These are phyloP conservation scores for Dexiosoma caninum DNA, from an alignment of 2,888 invertebrate species.

Conservation along the genomic window DNA sequence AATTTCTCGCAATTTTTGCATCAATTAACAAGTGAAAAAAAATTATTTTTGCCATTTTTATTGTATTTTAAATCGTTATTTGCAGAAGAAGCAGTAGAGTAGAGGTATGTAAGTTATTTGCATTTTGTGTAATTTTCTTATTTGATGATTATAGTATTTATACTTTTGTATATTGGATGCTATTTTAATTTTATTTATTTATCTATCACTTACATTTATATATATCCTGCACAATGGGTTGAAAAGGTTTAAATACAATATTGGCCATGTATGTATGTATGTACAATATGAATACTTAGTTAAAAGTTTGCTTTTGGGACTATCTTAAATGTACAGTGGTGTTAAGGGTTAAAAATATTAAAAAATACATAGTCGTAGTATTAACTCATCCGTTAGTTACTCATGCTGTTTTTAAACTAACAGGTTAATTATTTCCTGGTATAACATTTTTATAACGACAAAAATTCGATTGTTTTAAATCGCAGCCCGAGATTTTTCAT, in stretches of 20 bases:
- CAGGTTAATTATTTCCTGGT: too few species aligned
- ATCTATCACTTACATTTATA: neutral
- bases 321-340: neutral
- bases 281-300: neutral
- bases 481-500: too few species aligned
- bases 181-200: conserved; percentile 1
- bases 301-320: neutral
- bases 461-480: too few species aligned
- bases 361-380: too few species aligned
- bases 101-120: conserved; percentile 48
- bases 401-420: too few species aligned
- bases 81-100: neutral
- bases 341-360: neutral
- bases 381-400: too few species aligned
- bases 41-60: conserved; percentile 4
- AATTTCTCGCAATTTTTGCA: conserved; percentile 21
- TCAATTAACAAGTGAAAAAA: neutral
- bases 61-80: neutral
- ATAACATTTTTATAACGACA: too few species aligned
- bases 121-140: conserved; percentile 10
- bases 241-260: conserved; percentile 7
- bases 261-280: neutral
- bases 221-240: conserved; percentile 15
- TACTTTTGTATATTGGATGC: neutral
- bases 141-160: neutral